A percentile compares a stretch with the other conserved stretches of the same genome.
Evolutionary conservation across 2,113 vertebrate genomes (phyloP).

Genomic region (Psettodes erumei): DNA sequence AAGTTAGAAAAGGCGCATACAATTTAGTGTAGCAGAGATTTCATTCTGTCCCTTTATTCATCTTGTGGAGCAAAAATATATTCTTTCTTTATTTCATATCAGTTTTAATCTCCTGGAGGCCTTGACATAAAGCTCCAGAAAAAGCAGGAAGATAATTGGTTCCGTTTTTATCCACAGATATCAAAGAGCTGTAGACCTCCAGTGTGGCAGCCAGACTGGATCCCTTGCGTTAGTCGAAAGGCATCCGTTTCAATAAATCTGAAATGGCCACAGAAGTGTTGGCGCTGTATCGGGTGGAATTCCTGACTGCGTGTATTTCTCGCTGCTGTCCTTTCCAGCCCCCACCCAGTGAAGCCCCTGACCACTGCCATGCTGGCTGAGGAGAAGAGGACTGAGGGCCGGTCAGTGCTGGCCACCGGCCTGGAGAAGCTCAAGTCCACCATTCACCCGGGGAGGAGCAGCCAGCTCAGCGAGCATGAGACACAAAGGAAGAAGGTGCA

Average conservation of each 20-base stretch:
- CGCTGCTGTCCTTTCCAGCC: constrained; percentile 77
- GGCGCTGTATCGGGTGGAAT: neutral
- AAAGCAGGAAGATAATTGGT: neutral
- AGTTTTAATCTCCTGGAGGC: neutral
- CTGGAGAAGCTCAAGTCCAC: constrained; percentile 90
- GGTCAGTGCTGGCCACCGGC: constrained; percentile 85
- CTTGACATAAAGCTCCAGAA: neutral
- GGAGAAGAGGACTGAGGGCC: constrained; percentile 83
- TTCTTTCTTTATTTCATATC: neutral
- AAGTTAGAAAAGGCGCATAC: neutral
- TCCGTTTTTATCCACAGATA: neutral
- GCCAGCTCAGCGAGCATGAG: constrained; percentile 79
- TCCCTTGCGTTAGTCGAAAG: neutral
- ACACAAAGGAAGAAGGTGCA: constrained; percentile 85
- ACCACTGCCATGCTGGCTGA: constrained; percentile 73
- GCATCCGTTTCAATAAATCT: neutral
- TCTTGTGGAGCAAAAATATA: neutral
- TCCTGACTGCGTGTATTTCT: constrained; percentile 8
- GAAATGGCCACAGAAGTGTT: neutral
- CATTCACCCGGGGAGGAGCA: constrained; percentile 82
- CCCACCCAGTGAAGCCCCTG: constrained; percentile 93
- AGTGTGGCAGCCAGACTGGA: constrained; percentile 22
- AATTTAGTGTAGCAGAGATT: neutral
- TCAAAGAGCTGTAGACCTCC: constrained; percentile 29
- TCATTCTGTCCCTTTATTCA: neutral